Conservation (phyloP, 2,797 vertebrate species). For the Tokudaia muenninki region DNA sequence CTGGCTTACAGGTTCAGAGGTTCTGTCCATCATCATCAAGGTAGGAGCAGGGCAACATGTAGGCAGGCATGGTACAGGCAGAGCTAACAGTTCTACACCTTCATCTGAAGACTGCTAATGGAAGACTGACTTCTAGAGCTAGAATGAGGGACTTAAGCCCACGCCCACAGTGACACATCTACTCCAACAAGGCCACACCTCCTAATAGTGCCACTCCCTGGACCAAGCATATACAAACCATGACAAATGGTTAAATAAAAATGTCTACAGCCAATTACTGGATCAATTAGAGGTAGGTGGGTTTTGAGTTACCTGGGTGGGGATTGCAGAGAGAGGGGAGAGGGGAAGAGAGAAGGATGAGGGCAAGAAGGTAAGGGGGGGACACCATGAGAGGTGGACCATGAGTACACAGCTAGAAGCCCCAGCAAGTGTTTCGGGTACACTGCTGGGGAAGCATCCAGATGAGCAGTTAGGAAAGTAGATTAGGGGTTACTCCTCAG, state of each 20-base stretch:
- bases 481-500: too few species aligned
- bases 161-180: neutral
- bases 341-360: neutral
- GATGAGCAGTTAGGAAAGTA: too few species aligned
- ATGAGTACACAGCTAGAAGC: too few species aligned
- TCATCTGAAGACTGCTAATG: neutral
- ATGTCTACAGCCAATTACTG: neutral
- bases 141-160: neutral
- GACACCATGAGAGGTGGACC: too few species aligned
- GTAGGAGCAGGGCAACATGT: neutral
- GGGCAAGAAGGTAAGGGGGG: neutral
- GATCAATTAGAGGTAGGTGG: neutral
- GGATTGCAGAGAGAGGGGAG: neutral
- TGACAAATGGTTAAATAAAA: neutral
- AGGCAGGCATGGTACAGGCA: neutral
- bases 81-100: neutral
- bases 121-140: neutral
- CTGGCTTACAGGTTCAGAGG: neutral
- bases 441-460: too few species aligned
- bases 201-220: neutral
- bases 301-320: neutral
- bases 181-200: neutral
- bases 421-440: too few species aligned
- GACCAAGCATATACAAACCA: neutral
- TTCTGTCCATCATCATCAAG: neutral